These are phyloP conservation scores for Eolophus roseicapilla DNA, from an alignment of 2,113 vertebrate species.

Conservation along the genomic window DNA sequence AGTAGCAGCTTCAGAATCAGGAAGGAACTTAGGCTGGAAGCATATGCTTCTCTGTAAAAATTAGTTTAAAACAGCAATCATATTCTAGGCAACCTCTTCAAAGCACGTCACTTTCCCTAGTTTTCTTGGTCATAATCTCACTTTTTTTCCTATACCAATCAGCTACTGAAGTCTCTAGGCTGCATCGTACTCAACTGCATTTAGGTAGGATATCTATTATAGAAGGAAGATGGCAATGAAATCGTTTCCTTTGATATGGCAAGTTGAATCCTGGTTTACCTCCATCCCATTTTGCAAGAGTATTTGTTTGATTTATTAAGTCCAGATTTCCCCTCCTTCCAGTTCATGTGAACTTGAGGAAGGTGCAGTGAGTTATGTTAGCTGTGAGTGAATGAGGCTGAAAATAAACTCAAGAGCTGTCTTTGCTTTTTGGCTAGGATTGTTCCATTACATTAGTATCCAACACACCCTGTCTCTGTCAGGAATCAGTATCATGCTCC, in stretches of 20 bases:
- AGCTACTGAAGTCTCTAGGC: neutral
- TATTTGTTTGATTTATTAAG: neutral
- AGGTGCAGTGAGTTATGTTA: neutral
- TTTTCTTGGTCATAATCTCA: neutral
- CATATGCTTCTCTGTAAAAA: neutral
- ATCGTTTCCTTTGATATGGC: neutral
- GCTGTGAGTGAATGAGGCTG: neutral
- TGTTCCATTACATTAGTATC: neutral
- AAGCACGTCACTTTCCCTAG: neutral
- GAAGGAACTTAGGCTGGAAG: neutral
- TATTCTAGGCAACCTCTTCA: neutral
- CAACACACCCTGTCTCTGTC: neutral
- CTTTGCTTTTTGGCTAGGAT: neutral
- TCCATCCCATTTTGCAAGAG: neutral
- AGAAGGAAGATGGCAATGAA: neutral
- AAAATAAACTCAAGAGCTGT: neutral
- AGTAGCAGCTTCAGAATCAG: neutral
- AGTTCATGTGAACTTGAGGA: neutral
- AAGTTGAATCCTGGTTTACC: neutral
- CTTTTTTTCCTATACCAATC: neutral
- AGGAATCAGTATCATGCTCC: neutral
- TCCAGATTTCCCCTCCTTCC: neutral
- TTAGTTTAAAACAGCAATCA: neutral
- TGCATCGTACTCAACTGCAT: neutral
- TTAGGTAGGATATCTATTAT: neutral